Percentiles rank a stretch among this genome's conserved stretches.
Evolutionary conservation across 2,888 invertebrate species (phyloP).

Genomic region (Pseudococcus viburni): DNA sequence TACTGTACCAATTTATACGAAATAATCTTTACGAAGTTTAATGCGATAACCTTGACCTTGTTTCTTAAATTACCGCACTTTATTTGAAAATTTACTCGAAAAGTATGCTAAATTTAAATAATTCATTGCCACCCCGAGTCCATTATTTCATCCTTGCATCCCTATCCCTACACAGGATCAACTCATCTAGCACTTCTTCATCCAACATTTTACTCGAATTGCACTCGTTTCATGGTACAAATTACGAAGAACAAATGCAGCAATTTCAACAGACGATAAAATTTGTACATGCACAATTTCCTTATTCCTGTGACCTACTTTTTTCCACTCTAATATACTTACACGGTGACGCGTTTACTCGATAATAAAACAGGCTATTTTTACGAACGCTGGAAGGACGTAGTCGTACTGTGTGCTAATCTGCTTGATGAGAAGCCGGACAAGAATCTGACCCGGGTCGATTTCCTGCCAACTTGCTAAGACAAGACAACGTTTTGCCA

Average conservation of each 20-base stretch:
- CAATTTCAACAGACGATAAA: background rate
- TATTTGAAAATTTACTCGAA: background rate
- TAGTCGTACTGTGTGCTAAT: background rate
- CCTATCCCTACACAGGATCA: background rate
- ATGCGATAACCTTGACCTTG: background rate
- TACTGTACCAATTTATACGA: background rate
- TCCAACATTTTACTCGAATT: background rate
- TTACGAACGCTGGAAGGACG: slow-evolving; percentile 20
- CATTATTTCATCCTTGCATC: background rate
- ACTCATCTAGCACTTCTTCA: background rate
- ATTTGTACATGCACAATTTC: background rate
- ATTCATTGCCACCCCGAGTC: background rate
- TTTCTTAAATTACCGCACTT: background rate
- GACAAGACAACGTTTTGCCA: background rate
- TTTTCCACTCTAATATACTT: background rate
- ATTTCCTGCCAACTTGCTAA: background rate
- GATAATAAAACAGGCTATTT: slow-evolving; percentile 1
- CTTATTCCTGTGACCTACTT: slow-evolving; percentile 15
- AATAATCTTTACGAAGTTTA: background rate
- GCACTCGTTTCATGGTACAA: background rate
- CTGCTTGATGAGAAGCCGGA: slow-evolving; percentile 26
- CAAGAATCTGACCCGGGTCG: background rate
- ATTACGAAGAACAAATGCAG: background rate
- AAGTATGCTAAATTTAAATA: background rate
- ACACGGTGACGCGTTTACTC: background rate